These are phyloP conservation scores for Salarias fasciatus DNA, from an alignment of 2,797 vertebrate genomes.

Conservation along the genomic window DNA sequence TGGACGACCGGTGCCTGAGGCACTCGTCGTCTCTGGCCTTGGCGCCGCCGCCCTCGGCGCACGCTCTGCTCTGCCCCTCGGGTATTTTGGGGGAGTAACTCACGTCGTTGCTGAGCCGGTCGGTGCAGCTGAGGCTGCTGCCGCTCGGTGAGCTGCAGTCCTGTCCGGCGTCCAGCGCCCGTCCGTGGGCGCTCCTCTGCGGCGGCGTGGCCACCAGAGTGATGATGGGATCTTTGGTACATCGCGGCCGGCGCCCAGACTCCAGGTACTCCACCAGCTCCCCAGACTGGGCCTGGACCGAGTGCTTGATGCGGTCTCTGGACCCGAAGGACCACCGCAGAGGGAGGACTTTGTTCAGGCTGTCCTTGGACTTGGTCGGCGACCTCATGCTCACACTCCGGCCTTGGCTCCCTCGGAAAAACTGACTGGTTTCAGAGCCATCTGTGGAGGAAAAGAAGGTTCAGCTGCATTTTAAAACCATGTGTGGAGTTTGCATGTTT, in stretches of 20 bases:
- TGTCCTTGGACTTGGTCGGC: constrained; percentile 76
- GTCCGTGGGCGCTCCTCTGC: constrained; percentile 55
- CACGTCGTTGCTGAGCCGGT: constrained; percentile 45
- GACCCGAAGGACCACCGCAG: constrained; percentile 87
- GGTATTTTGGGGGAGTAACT: constrained; percentile 62
- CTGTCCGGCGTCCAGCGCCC: constrained; percentile 37
- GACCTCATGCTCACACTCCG: constrained; percentile 88
- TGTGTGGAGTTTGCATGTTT: too few relatives aligned
- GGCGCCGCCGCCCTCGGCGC: constrained; percentile 48
- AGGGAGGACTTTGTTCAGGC: constrained; percentile 80
- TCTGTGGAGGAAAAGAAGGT: constrained; percentile 66
- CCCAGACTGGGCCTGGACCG: constrained; percentile 58
- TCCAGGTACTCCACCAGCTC: constrained; percentile 92
- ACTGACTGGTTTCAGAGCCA: constrained; percentile 76
- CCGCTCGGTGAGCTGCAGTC: constrained; percentile 64
- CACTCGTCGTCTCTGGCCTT: constrained; percentile 68
- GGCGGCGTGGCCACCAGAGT: constrained; percentile 78
- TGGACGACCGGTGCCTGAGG: constrained; percentile 76
- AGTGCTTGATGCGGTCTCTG: constrained; percentile 78
- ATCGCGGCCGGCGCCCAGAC: constrained; percentile 89
- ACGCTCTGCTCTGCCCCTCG: constrained; percentile 70
- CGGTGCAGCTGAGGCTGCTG: constrained; percentile 61
- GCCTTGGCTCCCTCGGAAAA: constrained; percentile 79
- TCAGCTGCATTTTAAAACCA: too few relatives aligned
- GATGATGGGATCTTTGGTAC: constrained; percentile 88